Base-by-base conservation (phyloP, 2,888 invertebrate genomes). In the Rhagium mordax region DNA sequence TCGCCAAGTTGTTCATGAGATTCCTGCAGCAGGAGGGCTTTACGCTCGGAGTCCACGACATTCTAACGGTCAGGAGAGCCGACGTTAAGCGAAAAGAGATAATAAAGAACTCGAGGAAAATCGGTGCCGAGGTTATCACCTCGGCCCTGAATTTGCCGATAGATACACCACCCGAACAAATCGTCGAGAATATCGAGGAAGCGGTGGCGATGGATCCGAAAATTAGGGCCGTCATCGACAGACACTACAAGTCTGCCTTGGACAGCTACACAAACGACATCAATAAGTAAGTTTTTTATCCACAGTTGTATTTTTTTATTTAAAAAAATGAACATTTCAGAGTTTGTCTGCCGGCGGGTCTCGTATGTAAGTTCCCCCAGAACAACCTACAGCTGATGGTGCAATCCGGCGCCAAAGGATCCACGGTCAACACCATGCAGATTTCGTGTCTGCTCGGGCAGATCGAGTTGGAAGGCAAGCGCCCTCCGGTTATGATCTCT, bases 301-400 rank as follows among this genome's bases (percentile, higher is more conserved):
- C 24, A 24, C 24, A 24, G 3, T 24, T 24, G 24, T n/a, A n/a
- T n/a, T n/a, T n/a, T n/a, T n/a, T n/a, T n/a, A n/a, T n/a, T n/a
- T n/a, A n/a, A n/a, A n/a, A n/a, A n/a, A n/a, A 6, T n/a, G 15
- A 15, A 15, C 15, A 8, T 78, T 74, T 41, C 82, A 93, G 92
- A 80, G 91, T 91, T 0, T 98, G 97, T 85, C 89, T 98, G 72
- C 95, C 96, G 0, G 91, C 91, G 72, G 98, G 98, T 1, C 89
- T 99, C 51, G 88, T 96, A 6, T 93, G 94, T 76, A 92, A 94
- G 81, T 99, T 99, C 85, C 99, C 99, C 0, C 88, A 92, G 16
- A 99, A 99, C 87, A 98, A 98, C 88, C 91, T 99, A n/a, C 98
- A 99, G 86, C 88, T 99, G 80, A 99, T 99, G 98, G 98, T 99